phyloP scores from a whole-genome alignment of 2,797 vertebrate genomes.

The Falco berigora region DNA sequence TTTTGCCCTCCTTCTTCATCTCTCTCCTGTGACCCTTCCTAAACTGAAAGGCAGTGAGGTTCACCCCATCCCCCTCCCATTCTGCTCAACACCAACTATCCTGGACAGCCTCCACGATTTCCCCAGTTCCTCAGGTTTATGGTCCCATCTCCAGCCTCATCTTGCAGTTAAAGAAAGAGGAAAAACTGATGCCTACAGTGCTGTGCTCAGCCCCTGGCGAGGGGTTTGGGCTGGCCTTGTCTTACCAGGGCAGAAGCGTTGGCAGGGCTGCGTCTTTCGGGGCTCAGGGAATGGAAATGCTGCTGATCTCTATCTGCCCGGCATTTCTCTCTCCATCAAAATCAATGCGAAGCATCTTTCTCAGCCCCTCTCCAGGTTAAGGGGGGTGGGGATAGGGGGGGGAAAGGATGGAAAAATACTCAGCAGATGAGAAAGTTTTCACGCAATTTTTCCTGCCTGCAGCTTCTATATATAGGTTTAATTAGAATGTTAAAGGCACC shows the following conservation, averaged over 20 bases:
- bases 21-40: not conserved
- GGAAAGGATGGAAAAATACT: constrained; percentile 56
- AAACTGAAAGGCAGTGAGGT: not conserved
- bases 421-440: constrained; percentile 26
- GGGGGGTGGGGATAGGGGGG: not conserved
- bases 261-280: not conserved
- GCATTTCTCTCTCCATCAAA: not conserved
- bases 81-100: not conserved
- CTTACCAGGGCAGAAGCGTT: not conserved
- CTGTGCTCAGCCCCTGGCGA: not conserved
- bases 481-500: constrained; percentile 53
- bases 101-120: not conserved
- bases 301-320: not conserved
- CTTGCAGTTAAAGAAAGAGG: not conserved
- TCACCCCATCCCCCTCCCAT: not conserved
- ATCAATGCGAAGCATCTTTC: not conserved
- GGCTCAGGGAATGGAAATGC: not conserved
- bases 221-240: not conserved
- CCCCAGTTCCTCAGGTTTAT: not conserved
- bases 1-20: not conserved
- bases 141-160: not conserved
- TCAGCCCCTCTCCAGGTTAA: not conserved
- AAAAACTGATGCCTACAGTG: not conserved
- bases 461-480: constrained; percentile 65
- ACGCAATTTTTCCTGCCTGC: not conserved